phyloP scores from a whole-genome alignment of 2,113 vertebrate genomes.

The Archilochus colubris region DNA sequence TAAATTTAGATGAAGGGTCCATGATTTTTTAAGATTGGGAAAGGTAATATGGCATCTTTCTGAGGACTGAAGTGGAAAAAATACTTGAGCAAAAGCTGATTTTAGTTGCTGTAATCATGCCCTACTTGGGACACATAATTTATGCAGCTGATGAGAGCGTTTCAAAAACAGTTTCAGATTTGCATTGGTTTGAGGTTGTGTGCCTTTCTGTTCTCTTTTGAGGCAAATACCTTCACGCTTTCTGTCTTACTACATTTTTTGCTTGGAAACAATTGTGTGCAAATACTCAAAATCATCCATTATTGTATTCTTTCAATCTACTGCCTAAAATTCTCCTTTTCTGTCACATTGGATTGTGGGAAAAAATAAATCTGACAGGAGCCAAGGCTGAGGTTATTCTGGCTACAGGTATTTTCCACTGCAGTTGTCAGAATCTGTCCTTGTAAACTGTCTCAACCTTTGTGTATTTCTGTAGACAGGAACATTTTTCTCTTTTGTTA shows the following conservation, averaged over 20 bases:
- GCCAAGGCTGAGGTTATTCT: neutral
- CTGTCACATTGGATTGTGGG: neutral
- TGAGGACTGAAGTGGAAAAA: neutral
- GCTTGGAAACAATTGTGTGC: neutral
- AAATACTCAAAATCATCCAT: neutral
- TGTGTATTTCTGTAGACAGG: neutral
- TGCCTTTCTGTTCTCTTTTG: neutral
- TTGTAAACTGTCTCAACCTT: neutral
- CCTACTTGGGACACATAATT: neutral
- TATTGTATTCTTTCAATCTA: neutral
- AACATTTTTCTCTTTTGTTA: neutral
- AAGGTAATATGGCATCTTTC: neutral
- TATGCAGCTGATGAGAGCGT: neutral
- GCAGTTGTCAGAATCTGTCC: neutral
- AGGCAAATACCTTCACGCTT: rapidly evolving
- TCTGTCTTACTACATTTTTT: neutral
- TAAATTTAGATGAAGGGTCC: neutral
- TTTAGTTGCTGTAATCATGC: neutral
- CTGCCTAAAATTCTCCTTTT: neutral
- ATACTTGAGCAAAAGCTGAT: neutral
- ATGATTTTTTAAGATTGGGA: neutral
- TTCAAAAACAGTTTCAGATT: neutral
- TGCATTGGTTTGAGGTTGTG: neutral
- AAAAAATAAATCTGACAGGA: neutral
- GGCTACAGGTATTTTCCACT: neutral